Percentiles rank a stretch among this genome's conserved stretches.
Conservation (phyloP, 2,113 vertebrate species). For the Arizona elegans region DNA sequence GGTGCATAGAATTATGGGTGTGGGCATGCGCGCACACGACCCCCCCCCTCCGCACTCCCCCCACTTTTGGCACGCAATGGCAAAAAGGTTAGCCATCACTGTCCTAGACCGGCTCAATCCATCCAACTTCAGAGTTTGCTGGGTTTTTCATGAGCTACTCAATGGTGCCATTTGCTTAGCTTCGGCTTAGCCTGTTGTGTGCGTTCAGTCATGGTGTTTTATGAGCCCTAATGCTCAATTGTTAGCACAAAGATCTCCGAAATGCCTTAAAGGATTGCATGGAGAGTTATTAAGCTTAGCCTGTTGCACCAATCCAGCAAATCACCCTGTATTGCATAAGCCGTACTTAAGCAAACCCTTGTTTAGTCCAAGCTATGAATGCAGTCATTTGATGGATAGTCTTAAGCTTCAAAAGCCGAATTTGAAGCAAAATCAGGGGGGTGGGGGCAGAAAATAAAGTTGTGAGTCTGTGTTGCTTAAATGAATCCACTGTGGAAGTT, state of each 20-base stretch:
- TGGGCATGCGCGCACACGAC: no score
- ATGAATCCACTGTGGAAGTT: not conserved
- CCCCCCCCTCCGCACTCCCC: no score
- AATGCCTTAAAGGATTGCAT: not conserved
- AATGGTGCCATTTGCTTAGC: not conserved
- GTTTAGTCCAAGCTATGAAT: not conserved
- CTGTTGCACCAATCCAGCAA: not conserved
- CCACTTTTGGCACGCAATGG: no score
- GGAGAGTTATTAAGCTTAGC: not conserved
- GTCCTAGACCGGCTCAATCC: not conserved
- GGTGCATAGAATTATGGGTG: no score
- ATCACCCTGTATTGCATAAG: not conserved
- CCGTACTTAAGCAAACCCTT: not conserved
- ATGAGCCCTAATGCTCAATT: not conserved
- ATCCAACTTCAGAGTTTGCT: not conserved
- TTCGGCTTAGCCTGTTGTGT: not conserved
- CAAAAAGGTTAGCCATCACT: no score
- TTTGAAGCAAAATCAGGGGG: not conserved
- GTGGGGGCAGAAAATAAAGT: not conserved
- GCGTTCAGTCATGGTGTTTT: not conserved
- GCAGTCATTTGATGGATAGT: not conserved
- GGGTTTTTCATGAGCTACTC: not conserved
- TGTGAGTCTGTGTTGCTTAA: not conserved
- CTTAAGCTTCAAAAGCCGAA: not conserved
- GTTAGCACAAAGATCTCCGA: not conserved